phyloP scores from a whole-genome alignment of 1,140 invertebrate genomes.

The Acyrthosiphon pisum region DNA sequence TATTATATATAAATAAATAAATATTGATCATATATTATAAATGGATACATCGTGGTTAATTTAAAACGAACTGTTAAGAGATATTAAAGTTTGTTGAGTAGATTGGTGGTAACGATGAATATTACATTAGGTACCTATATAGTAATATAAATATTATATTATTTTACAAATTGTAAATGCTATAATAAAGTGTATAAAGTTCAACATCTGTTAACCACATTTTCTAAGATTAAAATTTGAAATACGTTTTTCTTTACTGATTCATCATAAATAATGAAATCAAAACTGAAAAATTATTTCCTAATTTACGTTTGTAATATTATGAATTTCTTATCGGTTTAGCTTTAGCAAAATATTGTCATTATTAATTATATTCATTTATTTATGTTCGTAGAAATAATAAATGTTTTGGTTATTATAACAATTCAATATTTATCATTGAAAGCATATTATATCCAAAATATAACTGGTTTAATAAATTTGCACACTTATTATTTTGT shows the following conservation, averaged over 20 bases:
- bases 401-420: not conserved
- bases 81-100: not conserved
- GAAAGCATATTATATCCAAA: not conserved
- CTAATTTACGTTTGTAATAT: not conserved
- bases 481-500: not conserved
- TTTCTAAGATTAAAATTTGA: not conserved
- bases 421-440: not conserved
- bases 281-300: not conserved
- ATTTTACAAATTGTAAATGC: not conserved
- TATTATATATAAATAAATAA: not conserved
- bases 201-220: not conserved
- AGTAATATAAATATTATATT: no score
- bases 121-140: no score
- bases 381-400: not conserved
- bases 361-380: not conserved
- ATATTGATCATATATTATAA: not conserved
- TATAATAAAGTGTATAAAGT: not conserved
- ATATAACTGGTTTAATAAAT: not conserved
- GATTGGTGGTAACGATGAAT: not conserved
- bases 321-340: not conserved
- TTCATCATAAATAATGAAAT: not conserved
- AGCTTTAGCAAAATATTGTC: not conserved
- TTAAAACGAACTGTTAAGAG: not conserved
- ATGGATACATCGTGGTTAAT: not conserved
- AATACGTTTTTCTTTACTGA: not conserved